Base-by-base conservation (phyloP, 1,140 invertebrate genomes). In the Dreissena rostriformis region DNA sequence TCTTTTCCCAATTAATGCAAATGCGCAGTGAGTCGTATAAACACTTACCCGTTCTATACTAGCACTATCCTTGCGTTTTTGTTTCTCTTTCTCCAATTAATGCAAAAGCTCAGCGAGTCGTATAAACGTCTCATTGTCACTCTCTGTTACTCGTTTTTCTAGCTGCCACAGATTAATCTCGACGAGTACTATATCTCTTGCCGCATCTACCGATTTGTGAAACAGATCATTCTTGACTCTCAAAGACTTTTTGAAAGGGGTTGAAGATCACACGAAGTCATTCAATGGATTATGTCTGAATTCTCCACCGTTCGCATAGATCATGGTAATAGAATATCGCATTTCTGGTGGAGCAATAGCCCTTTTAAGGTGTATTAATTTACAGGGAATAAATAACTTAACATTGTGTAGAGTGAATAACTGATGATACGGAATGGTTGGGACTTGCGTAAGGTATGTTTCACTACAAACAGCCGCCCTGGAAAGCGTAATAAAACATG, bases 241-340 rank as follows among this genome's bases (percentile, higher is more conserved):
- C n/a, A 15, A 55, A 24, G 72, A 55, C 52, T 24, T 53, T 71
- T 80, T 80, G 66, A 55, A 26, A 70, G 53, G 77, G n/a, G 6
- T 28, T 39, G 17, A 52, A 73, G 79, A 81, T 73, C 70, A 63
- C 28, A 81, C 55, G n/a, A 24, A 65, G 52, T 14, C 57, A 0
- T 51, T 24, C 39, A 79, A 79, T 79, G 29, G 29, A 12, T 52
- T 17, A 39, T 70, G 77, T 79, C 77, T 53, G 39, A 14, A 70
- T 39, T 68, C 51, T 29, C 39, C 29, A 53, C 26, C 66, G 26
- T 22, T n/a, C 52, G 19, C 53, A 79, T 79, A 79, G 49, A 79
- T 79, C 77, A 79, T 52, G 63, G 67, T 79, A 71, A 79, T 70
- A 79, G 24, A 79, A 79, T 79, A 79, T 79, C 67, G 66, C 29